These are phyloP conservation scores for Pachyuromys duprasi DNA, from an alignment of 2,797 vertebrate species.

Conservation along the genomic window DNA sequence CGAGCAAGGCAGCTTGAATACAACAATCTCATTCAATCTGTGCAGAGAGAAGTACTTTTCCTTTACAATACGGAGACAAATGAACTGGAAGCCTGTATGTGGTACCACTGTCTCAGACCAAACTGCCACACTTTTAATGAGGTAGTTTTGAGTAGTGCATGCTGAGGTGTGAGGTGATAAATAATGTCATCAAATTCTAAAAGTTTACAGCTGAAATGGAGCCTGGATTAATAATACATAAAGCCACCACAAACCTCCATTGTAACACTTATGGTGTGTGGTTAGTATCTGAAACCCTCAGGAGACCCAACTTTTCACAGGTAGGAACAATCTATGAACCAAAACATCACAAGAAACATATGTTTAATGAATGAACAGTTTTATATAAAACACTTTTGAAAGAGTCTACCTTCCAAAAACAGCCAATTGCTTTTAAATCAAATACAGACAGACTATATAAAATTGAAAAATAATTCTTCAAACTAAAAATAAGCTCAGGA, in stretches of 20 bases:
- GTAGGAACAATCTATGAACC: not conserved
- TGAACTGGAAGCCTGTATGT: not conserved
- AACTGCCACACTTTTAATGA: not conserved
- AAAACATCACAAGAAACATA: not conserved
- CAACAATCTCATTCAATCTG: not conserved
- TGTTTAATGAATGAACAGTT: not conserved
- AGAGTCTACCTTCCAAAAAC: conserved; percentile 17
- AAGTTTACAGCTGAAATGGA: conserved; percentile 55
- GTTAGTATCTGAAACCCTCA: conserved; percentile 20
- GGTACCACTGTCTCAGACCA: not conserved
- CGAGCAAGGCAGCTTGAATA: not conserved
- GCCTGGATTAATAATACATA: not conserved
- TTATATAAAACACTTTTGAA: conserved; percentile 4
- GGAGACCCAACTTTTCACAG: not conserved
- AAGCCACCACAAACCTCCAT: conserved; percentile 22
- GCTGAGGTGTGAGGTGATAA: not conserved
- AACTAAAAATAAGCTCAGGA: conserved; percentile 59
- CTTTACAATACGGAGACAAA: not conserved
- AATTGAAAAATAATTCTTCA: conserved; percentile 36
- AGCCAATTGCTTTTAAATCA: conserved; percentile 38
- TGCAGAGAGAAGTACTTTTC: not conserved
- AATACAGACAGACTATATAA: conserved; percentile 39
- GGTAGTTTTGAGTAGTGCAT: not conserved
- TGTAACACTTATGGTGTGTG: not conserved
- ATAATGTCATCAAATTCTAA: not conserved